phyloP scores from a whole-genome alignment of 2,888 invertebrate genomes.

The Chalcosyrphus nemorum region DNA sequence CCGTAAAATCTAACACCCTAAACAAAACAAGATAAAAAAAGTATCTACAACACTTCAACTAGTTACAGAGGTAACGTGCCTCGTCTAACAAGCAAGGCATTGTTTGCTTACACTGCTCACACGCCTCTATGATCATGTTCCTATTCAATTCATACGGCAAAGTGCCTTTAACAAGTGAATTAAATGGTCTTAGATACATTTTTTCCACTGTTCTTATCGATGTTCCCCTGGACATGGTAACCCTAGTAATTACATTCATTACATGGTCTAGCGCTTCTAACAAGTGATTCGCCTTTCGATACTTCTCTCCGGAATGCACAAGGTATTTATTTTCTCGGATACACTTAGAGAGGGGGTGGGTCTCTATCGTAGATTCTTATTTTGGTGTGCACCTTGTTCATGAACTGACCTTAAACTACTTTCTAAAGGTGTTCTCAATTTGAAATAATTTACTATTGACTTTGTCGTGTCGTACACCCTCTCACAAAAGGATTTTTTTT shows the following conservation, averaged over 20 bases:
- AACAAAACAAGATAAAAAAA: constrained; percentile 40
- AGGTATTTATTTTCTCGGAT: not conserved
- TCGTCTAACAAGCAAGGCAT: constrained; percentile 56
- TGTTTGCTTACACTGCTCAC: constrained; percentile 59
- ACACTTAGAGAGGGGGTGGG: not conserved
- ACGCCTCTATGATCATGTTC: constrained; percentile 64
- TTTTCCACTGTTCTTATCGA: constrained; percentile 9
- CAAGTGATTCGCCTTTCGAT: constrained; percentile 59
- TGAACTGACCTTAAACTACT: constrained; percentile 73
- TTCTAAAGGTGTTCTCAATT: constrained; percentile 63
- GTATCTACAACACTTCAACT: constrained; percentile 15
- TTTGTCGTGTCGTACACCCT: not conserved
- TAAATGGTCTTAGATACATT: constrained; percentile 52
- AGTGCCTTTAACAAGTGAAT: constrained; percentile 59
- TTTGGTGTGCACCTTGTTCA: constrained; percentile 42
- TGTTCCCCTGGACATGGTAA: constrained; percentile 53
- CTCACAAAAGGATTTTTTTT: constrained; percentile 36
- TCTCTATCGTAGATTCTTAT: not conserved
- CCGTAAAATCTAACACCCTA: constrained; percentile 65
- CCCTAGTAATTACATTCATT: constrained; percentile 80
- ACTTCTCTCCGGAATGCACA: constrained; percentile 47
- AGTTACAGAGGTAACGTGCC: constrained; percentile 17
- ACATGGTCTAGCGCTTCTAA: constrained; percentile 80
- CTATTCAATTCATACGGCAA: constrained; percentile 38
- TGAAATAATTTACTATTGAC: constrained; percentile 45